phyloP scores from a whole-genome alignment of 2,888 invertebrate genomes.

The Dryobotodes eremita region DNA sequence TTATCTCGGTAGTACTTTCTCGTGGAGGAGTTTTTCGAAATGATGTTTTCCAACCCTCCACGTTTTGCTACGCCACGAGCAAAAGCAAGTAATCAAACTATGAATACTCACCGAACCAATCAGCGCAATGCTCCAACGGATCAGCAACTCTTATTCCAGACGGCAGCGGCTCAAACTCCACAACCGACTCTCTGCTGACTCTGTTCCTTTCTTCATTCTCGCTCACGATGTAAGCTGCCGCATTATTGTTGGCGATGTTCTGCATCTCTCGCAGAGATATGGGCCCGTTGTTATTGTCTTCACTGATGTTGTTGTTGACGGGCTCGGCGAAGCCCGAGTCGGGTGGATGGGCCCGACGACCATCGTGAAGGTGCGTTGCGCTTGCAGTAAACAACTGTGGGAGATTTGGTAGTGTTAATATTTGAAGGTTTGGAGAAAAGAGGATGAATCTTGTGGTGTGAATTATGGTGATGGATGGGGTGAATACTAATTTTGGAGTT shows the following conservation, averaged over 20 bases:
- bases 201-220: slow-evolving; percentile 88
- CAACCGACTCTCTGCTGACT: slow-evolving; percentile 85
- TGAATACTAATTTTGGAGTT: slow-evolving; percentile 43
- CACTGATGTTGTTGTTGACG: slow-evolving; percentile 86
- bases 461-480: slow-evolving; percentile 22
- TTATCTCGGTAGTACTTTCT: background rate
- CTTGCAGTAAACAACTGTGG: slow-evolving; percentile 85
- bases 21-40: background rate
- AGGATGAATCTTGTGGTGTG: background rate
- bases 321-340: slow-evolving; percentile 87
- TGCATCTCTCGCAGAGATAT: slow-evolving; percentile 90
- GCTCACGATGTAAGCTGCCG: slow-evolving; percentile 88
- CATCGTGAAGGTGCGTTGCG: slow-evolving; percentile 85
- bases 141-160: slow-evolving; percentile 80
- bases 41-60: background rate
- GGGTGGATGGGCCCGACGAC: slow-evolving; percentile 82
- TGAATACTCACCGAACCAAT: slow-evolving; percentile 87
- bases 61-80: background rate
- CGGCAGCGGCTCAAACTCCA: slow-evolving; percentile 87
- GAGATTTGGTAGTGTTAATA: slow-evolving; percentile 20
- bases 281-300: slow-evolving; percentile 91
- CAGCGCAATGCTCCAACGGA: slow-evolving; percentile 84
- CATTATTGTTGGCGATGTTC: slow-evolving; percentile 91
- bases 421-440: background rate
- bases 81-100: background rate